phyloP scores from a whole-genome alignment of 2,888 invertebrate species.

The Drosophila limbata region DNA sequence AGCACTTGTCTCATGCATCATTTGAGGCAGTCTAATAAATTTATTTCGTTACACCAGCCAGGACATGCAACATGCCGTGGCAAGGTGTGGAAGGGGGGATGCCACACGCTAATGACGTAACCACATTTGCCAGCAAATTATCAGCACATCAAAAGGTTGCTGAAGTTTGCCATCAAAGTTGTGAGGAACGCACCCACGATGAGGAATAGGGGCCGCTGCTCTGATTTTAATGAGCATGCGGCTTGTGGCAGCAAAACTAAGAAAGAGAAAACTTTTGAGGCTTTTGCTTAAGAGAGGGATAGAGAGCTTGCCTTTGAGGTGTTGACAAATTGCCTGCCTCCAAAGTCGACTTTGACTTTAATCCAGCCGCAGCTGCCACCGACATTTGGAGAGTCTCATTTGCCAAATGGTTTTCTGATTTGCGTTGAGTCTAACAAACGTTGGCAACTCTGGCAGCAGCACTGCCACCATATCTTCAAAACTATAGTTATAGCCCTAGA shows the following conservation, averaged over 20 bases:
- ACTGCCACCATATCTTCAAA: conserved; percentile 4
- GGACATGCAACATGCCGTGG: conserved; percentile 43
- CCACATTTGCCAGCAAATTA: conserved; percentile 82
- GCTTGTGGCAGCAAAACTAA: conserved; percentile 43
- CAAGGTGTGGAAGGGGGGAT: neutral
- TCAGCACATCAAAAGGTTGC: conserved; percentile 68
- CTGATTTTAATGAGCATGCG: conserved; percentile 75
- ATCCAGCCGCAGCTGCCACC: conserved; percentile 50
- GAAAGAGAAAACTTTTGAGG: conserved; percentile 18
- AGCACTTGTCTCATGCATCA: conserved; percentile 64
- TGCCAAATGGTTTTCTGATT: conserved; percentile 73
- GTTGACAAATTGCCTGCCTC: conserved; percentile 64
- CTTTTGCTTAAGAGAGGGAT: neutral
- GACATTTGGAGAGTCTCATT: conserved; percentile 58
- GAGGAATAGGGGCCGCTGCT: conserved; percentile 19
- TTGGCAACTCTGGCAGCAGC: conserved; percentile 6
- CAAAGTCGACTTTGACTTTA: conserved; percentile 48
- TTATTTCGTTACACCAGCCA: conserved; percentile 55
- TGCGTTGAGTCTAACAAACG: conserved; percentile 26
- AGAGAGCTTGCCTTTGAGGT: conserved; percentile 15
- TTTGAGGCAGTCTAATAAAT: conserved; percentile 73
- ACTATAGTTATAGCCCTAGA: conserved; percentile 1
- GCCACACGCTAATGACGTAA: conserved; percentile 77
- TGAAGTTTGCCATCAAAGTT: conserved; percentile 34
- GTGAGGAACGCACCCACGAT: neutral